These are phyloP conservation scores for Patella depressa DNA, from an alignment of 2,888 invertebrate species.

Conservation along the genomic window DNA sequence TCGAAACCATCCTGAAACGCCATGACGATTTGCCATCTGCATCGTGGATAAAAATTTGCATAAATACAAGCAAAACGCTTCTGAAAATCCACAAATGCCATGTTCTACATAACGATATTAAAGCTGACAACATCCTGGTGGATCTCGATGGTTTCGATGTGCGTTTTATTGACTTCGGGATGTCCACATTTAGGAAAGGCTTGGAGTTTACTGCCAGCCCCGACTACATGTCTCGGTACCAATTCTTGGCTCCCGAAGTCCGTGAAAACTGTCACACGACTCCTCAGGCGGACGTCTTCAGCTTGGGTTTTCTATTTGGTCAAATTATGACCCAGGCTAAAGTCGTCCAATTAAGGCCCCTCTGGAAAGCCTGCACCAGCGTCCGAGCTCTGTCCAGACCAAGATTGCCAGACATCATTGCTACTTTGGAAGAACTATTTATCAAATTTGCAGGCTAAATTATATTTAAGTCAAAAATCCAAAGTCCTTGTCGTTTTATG, in stretches of 20 bases:
- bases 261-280: slow-evolving; percentile 30
- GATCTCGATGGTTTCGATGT: slow-evolving; percentile 7
- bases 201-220: slow-evolving; percentile 33
- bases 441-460: too few relatives aligned
- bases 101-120: slow-evolving; percentile 37
- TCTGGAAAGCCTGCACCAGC: neutral
- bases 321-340: neutral
- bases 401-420: neutral
- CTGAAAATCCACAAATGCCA: slow-evolving; percentile 32
- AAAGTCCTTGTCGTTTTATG: too few relatives aligned
- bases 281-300: slow-evolving; percentile 32
- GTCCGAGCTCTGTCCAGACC: neutral
- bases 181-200: slow-evolving; percentile 39
- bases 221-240: slow-evolving; percentile 36
- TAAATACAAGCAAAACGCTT: neutral
- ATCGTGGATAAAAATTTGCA: neutral
- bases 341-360: neutral
- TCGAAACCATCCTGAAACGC: neutral
- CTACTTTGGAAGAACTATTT: too few relatives aligned
- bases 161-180: slow-evolving; percentile 38
- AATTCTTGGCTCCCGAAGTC: slow-evolving; percentile 37
- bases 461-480: too few relatives aligned
- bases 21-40: neutral
- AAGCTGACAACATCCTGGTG: slow-evolving; percentile 19
- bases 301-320: slow-evolving; percentile 36